A percentile compares a stretch with the other conserved stretches of the same genome.
Conservation (phyloP, 2,797 vertebrate species). For the Macroramphosus scolopax region DNA sequence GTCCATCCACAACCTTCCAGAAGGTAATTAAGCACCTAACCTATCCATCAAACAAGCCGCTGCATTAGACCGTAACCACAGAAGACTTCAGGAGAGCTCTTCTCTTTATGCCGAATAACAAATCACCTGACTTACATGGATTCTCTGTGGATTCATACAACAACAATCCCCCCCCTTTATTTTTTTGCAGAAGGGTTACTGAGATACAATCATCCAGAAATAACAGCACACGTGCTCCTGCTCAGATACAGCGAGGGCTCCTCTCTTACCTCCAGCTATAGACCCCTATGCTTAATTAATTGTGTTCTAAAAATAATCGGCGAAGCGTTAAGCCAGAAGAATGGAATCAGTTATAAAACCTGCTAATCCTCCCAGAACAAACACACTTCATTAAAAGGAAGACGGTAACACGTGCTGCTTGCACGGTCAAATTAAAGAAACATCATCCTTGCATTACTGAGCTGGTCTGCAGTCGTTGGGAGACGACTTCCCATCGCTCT, state of each 20-base stretch:
- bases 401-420: constrained; percentile 1
- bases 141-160: background rate
- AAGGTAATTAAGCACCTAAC: background rate
- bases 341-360: constrained; percentile 7
- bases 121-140: background rate
- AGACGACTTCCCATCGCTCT: no score
- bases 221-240: background rate
- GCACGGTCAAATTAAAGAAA: background rate
- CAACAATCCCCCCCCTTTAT: background rate
- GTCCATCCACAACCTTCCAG: background rate
- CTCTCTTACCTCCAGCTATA: background rate
- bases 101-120: background rate
- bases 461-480: no score
- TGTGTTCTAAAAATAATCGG: constrained; percentile 19
- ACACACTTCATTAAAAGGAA: constrained; percentile 1
- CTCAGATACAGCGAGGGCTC: background rate
- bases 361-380: constrained; percentile 5
- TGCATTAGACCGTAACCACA: background rate
- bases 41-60: background rate
- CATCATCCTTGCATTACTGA: background rate
- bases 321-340: constrained; percentile 10
- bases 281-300: constrained; percentile 11
- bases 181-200: background rate
- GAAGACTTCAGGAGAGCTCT: background rate
- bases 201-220: background rate